phyloP scores from a whole-genome alignment of 2,797 vertebrate species.

The Xiphophorus birchmanni region DNA sequence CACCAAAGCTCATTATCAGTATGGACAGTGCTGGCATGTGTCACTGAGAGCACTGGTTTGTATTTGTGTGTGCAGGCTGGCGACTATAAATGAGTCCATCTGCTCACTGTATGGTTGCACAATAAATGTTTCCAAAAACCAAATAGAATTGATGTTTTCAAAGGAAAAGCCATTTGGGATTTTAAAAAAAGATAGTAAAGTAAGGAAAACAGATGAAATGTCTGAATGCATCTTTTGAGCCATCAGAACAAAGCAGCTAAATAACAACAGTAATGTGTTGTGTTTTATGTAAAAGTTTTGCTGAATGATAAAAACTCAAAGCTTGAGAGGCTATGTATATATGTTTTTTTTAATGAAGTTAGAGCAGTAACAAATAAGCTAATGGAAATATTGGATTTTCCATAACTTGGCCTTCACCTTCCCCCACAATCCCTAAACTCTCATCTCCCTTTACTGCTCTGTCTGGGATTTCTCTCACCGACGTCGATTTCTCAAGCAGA shows the following conservation, averaged over 20 bases:
- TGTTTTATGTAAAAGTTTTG: background rate
- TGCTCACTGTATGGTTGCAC: background rate
- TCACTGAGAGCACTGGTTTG: constrained; percentile 9
- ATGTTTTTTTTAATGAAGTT: background rate
- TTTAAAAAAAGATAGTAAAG: background rate
- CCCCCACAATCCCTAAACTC: no score
- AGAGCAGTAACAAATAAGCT: background rate
- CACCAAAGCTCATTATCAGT: constrained; percentile 57
- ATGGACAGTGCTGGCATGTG: constrained; percentile 4
- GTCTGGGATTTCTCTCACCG: no score
- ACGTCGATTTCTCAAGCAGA: no score
- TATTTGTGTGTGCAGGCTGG: constrained; percentile 5
- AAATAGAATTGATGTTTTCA: background rate
- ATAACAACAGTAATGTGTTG: background rate
- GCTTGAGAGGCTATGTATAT: background rate
- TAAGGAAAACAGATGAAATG: background rate
- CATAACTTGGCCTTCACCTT: background rate
- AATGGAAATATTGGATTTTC: background rate
- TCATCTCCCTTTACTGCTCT: no score
- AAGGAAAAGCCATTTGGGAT: background rate
- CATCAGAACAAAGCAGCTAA: background rate
- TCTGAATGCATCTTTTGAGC: background rate
- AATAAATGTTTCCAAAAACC: background rate
- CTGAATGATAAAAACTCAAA: background rate
- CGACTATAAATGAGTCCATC: background rate